These are phyloP conservation scores for Xenopus borealis DNA, from an alignment of 2,113 vertebrate species.

Conservation along the genomic window DNA sequence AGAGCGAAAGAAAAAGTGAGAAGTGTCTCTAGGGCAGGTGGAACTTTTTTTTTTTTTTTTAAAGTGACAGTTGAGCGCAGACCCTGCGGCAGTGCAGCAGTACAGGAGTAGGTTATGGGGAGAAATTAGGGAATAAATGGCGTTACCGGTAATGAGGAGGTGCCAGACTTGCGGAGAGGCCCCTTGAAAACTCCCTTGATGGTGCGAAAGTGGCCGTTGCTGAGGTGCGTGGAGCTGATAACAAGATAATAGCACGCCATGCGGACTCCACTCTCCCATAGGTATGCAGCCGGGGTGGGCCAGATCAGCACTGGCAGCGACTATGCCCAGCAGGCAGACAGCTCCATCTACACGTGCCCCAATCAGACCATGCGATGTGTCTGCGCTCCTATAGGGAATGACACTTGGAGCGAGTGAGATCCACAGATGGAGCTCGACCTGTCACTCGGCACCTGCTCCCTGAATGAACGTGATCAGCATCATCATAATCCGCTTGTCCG, in stretches of 20 bases:
- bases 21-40: neutral
- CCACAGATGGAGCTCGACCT: neutral
- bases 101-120: neutral
- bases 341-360: conserved; percentile 51
- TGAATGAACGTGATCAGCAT: too few relatives aligned
- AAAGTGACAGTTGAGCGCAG: neutral
- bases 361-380: conserved; percentile 54
- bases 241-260: conserved; percentile 98
- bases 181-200: conserved; percentile 98
- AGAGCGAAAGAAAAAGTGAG: neutral
- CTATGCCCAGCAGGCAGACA: conserved; percentile 2
- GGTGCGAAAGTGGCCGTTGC: conserved; percentile 94
- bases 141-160: conserved; percentile 81
- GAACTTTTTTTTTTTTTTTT: conserved; percentile 32
- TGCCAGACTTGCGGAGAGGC: conserved; percentile 82
- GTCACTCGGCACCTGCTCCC: too few relatives aligned
- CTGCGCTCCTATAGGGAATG: neutral
- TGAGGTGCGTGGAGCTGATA: conserved; percentile 97
- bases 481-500: neutral
- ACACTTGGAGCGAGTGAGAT: neutral
- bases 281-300: conserved; percentile 9
- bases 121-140: conserved; percentile 1
- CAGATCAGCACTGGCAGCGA: conserved; percentile 35
- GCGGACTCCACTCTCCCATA: conserved; percentile 59
- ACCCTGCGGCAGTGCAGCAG: neutral